Evolutionary conservation across 2,888 invertebrate species (phyloP), one percentile per base, ranked within the genome.

Genomic region (Pandemis corylana): DNA sequence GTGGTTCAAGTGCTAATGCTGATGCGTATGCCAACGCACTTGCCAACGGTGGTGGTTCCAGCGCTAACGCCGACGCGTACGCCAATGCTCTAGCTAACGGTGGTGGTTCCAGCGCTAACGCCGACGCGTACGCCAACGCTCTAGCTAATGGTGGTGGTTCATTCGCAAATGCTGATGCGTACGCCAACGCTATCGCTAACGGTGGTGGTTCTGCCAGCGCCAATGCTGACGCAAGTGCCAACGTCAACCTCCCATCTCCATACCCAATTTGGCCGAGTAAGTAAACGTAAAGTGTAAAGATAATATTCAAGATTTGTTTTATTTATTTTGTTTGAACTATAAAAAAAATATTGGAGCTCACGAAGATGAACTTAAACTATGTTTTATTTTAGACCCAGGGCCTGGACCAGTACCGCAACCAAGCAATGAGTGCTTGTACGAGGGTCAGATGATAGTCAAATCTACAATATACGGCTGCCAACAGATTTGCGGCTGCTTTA

Each of bases 401-500:
- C 56, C 56, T 3, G 9, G 15, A 12, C 20, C 46, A 13, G 20
- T 46, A 49, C 51, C 65, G 28, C n/a, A n/a, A 51, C 49, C 49
- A 51, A 7, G n/a, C 49, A 66, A 20, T 51, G 36, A n/a, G 12
- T 67, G 74, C 51, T 7, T 12, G 10, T 74, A 70, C 53, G 61
- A 61, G 6, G 74, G 74, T 7, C 69, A 74, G 51, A 69, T 74
- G 74, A 44, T 74, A 66, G 61, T 74, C 10, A 61, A 81, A 20
- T 80, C 78, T 12, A 77, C 77, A 6, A 68, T 76, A 6, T 79
- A 76, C 51, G 77, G 78, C 2, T 92, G 92, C 79, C 10, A 10
- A 4, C 83, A 80, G 77, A 78, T 92, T n/a, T 92, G 92, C 77
- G 91, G 84, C 3, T 92, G 92, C 77, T 92, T 89, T 82, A 72